Evolutionary conservation across 2,113 vertebrate species (phyloP), one percentile per base, ranked within the genome.

Genomic region (Macquaria ambigua): DNA sequence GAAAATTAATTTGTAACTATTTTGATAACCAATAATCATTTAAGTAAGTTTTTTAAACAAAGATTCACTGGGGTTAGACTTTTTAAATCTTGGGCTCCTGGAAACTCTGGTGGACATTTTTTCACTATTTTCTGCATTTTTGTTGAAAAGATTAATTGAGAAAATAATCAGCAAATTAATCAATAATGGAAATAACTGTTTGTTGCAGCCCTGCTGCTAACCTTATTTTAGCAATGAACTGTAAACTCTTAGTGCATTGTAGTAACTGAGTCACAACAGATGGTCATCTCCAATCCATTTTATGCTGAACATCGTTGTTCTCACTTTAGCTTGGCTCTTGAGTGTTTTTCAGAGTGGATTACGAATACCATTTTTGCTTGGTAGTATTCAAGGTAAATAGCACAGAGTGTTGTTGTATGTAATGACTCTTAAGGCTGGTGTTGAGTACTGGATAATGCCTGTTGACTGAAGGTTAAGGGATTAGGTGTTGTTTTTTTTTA

Each of bases 291-390:
- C 39, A 50, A 39, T 73, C 62, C 58, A 56, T 82, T 80, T 77
- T 23, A 55, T 53, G 41, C 50, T 31, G 58, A 70, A 69, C 15
- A 72, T 31, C 37, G 16, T 62, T 12, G 16, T 37, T n/a, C 58
- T 84, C 23, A 72, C 53, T 72, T 75, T 67, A 39, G 55, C 58
- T 56, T 66, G 48, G 70, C 25, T 56, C 25, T 8, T 7, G 34
- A 83, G 55, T 63, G 53, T 73, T 77, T 81, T 46, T n/a, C 43
- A 48, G 21, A 77, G 43, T 77, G 48, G 83, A 88, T 84, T 88
- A 80, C 28, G 8, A 71, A 48, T 68, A 58, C 48, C 46, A 31
- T 73, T 48, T 81, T 61, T 69, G 64, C 73, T 21, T 53, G 63
- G 18, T 68, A 68, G 56, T 68, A 62, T 79, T 82, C 5, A 71